These are phyloP conservation scores for Rhagoletis pomonella DNA, from an alignment of 1,140 invertebrate species.

Conservation along the genomic window DNA sequence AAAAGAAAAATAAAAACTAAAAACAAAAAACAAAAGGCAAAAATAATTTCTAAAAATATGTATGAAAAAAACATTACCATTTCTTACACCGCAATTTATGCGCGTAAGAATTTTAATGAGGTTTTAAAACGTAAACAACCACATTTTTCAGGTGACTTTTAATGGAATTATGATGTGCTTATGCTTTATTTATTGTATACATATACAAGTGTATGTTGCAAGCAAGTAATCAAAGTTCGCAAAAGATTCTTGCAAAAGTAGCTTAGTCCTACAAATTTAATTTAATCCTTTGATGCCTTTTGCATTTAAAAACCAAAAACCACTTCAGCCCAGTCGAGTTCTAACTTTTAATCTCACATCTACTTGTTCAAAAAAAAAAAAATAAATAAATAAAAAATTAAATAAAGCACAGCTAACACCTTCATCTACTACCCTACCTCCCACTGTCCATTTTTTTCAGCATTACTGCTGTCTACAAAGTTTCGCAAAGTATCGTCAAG, in stretches of 20 bases:
- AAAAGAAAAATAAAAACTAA: neutral
- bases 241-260: neutral
- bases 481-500: neutral
- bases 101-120: slow-evolving; percentile 14
- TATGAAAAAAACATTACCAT: neutral
- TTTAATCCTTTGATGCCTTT: neutral
- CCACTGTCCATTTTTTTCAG: neutral
- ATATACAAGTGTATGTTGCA: neutral
- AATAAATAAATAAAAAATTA: too few species aligned
- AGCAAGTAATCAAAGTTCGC: neutral
- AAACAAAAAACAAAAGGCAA: neutral
- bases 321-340: neutral
- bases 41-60: slow-evolving; percentile 34
- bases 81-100: neutral
- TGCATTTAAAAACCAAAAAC: neutral
- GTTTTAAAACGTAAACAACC: neutral
- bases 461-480: neutral
- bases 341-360: neutral
- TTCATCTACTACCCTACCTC: neutral
- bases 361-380: neutral
- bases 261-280: neutral
- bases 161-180: neutral
- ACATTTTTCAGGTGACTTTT: slow-evolving; percentile 14
- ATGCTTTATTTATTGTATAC: neutral
- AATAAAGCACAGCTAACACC: too few species aligned